Conservation (phyloP, 2,797 vertebrate genomes). For the Holocentrus rufus region DNA sequence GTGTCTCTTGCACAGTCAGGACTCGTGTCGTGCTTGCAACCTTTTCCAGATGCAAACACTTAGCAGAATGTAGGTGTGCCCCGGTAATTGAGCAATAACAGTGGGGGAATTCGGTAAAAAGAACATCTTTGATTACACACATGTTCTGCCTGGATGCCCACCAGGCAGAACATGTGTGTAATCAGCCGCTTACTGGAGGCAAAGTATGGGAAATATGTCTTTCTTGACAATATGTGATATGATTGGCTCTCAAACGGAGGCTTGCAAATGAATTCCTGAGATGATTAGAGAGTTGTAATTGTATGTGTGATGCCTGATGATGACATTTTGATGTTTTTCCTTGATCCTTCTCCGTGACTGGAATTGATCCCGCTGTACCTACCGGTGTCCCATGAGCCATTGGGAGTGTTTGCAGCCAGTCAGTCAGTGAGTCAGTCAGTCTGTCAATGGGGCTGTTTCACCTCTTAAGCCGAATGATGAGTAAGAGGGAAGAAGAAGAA, state of each 20-base stretch:
- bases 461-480: conserved; percentile 22
- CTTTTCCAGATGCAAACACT: not conserved
- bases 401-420: conserved; percentile 39
- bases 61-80: not conserved
- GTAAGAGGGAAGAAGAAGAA: conserved; percentile 7
- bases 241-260: too few relatives aligned
- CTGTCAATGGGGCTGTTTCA: conserved; percentile 20
- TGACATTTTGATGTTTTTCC: not conserved
- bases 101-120: conserved; percentile 16
- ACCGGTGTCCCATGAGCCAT: not conserved
- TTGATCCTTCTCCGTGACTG: not conserved
- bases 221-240: not conserved
- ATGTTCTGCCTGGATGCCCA: not conserved
- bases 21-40: not conserved
- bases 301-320: not conserved
- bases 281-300: not conserved
- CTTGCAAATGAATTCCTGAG: not conserved
- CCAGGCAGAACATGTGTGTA: not conserved
- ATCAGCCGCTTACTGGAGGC: conserved; percentile 1
- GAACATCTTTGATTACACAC: not conserved
- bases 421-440: conserved; percentile 46
- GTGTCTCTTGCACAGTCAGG: too few relatives aligned
- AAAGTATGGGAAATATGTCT: not conserved
- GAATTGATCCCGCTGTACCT: not conserved
- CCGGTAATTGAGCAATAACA: not conserved